phyloP scores from a whole-genome alignment of 2,888 invertebrate species.

The Eurytoma adleriae region DNA sequence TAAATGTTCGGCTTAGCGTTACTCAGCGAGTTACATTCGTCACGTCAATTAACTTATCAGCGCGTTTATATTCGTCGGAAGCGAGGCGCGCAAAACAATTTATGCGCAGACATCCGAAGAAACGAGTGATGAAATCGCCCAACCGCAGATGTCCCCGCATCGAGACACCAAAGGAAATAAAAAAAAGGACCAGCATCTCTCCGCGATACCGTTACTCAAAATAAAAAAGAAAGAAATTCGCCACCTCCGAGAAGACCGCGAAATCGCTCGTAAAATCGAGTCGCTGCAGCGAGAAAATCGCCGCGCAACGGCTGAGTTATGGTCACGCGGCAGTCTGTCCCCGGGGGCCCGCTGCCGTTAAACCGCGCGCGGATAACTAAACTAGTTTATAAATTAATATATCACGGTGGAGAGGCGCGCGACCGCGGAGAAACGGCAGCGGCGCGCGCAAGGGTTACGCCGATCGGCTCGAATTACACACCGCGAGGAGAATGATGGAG shows the following conservation, averaged over 20 bases:
- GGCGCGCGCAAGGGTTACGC: too few relatives aligned
- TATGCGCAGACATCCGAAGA: not conserved
- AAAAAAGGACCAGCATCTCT: too few relatives aligned
- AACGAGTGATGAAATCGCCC: not conserved
- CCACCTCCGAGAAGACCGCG: too few relatives aligned
- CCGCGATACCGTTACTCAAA: too few relatives aligned
- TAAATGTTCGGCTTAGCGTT: too few relatives aligned
- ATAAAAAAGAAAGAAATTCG: too few relatives aligned
- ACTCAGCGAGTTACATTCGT: too few relatives aligned
- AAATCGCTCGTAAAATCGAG: not conserved
- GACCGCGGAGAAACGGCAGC: not conserved
- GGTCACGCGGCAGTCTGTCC: slow-evolving; percentile 15
- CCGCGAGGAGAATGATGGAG: slow-evolving; percentile 6
- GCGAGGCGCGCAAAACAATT: slow-evolving; percentile 7
- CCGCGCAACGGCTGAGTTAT: slow-evolving; percentile 12
- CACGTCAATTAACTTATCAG: too few relatives aligned
- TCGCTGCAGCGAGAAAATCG: slow-evolving; percentile 5
- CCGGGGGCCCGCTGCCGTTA: not conserved
- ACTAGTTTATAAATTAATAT: slow-evolving; percentile 73
- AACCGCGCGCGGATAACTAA: slow-evolving; percentile 64
- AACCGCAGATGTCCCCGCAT: too few relatives aligned
- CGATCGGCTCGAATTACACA: slow-evolving; percentile 30
- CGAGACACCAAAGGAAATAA: too few relatives aligned
- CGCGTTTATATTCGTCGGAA: too few relatives aligned
- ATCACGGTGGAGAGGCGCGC: slow-evolving; percentile 62